Conservation (phyloP, 1,140 invertebrate genomes). For the Planococcus citri region DNA sequence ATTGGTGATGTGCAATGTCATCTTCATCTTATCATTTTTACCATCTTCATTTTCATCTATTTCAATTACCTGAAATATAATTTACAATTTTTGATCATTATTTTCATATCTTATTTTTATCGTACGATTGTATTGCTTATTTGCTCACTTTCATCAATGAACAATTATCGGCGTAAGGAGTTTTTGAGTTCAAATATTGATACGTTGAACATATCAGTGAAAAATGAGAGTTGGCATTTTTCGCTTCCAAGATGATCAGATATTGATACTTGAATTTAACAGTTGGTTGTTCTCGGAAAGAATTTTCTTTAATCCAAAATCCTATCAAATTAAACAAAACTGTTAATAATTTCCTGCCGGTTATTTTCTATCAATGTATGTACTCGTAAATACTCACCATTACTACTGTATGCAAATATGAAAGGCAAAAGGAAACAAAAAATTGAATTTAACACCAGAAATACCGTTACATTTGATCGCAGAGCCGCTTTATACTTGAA, state of each 20-base stretch:
- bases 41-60: constrained; percentile 46
- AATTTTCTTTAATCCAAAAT: neutral
- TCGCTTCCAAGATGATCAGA: neutral
- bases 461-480: neutral
- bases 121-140: no score
- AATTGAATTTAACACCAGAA: neutral
- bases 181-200: neutral
- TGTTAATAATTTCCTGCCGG: neutral
- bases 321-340: neutral
- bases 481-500: neutral
- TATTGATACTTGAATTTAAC: neutral
- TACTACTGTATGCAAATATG: neutral
- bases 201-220: neutral
- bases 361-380: neutral
- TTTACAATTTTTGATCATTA: no score
- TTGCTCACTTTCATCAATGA: neutral
- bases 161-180: neutral
- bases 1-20: constrained; percentile 39
- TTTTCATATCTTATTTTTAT: no score
- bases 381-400: neutral
- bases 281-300: neutral
- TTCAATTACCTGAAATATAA: constrained; percentile 43
- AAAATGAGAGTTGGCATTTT: neutral
- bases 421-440: neutral
- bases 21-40: constrained; percentile 42